phyloP scores from a whole-genome alignment of 2,797 vertebrate species.

The Sebastes ruberrimus region DNA sequence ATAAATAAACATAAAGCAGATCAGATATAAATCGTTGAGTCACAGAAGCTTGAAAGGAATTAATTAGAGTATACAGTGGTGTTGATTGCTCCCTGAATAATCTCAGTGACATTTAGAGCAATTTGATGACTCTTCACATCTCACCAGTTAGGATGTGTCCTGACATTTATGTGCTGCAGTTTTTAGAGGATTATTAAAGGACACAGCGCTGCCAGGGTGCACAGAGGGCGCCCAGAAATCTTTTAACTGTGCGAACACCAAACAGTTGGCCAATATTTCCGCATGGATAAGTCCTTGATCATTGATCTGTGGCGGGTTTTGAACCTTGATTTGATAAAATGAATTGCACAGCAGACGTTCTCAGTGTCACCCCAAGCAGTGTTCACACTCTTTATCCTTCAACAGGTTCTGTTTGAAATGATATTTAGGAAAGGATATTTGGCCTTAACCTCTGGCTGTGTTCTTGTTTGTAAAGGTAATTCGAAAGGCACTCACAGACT shows the following conservation, averaged over 20 bases:
- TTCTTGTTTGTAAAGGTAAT: background rate
- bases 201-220: constrained; percentile 6
- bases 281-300: background rate
- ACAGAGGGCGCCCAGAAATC: background rate
- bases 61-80: constrained; percentile 9
- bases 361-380: background rate
- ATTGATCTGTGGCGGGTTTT: constrained; percentile 7
- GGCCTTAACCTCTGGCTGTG: background rate
- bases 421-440: background rate
- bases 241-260: background rate
- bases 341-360: background rate
- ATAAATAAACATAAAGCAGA: background rate
- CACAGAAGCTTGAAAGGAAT: constrained; percentile 9
- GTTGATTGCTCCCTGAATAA: constrained; percentile 53
- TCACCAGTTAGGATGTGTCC: constrained; percentile 31
- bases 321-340: constrained; percentile 2
- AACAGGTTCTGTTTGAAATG: background rate
- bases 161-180: constrained; percentile 56
- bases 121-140: constrained; percentile 45
- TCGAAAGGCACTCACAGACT: background rate
- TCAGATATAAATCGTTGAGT: background rate
- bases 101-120: constrained; percentile 57
- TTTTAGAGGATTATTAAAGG: constrained; percentile 60
- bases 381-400: background rate
- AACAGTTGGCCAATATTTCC: background rate